Evolutionary conservation across 1,140 invertebrate species (phyloP).

Genomic region (Caenorhabditis briggsae): DNA sequence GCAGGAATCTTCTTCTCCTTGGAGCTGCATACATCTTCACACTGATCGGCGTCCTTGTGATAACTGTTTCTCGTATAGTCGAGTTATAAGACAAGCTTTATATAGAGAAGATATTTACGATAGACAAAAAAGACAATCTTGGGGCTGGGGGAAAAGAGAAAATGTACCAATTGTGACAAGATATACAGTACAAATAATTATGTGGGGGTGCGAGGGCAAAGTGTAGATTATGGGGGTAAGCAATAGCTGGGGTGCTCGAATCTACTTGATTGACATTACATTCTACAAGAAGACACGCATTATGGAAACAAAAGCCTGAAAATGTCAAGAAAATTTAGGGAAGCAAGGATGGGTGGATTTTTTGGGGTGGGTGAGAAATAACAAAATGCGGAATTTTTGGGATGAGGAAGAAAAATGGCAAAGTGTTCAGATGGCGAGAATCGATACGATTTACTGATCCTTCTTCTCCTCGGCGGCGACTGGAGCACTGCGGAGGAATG

Average conservation of each 20-base stretch:
- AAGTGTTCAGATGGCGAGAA: slow-evolving; percentile 33
- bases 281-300: slow-evolving; percentile 56
- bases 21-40: slow-evolving; percentile 21
- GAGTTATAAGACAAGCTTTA: slow-evolving; percentile 44
- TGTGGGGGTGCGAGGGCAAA: neutral
- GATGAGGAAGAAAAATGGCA: slow-evolving; percentile 46
- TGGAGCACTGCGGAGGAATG: slow-evolving; percentile 62
- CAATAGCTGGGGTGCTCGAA: slow-evolving; percentile 10
- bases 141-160: neutral
- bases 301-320: slow-evolving; percentile 52
- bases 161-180: slow-evolving; percentile 55
- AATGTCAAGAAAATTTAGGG: slow-evolving; percentile 27
- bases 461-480: slow-evolving; percentile 62
- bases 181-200: slow-evolving; percentile 56
- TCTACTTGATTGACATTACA: slow-evolving; percentile 51
- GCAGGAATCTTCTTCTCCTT: slow-evolving; percentile 32
- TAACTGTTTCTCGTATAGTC: slow-evolving; percentile 12
- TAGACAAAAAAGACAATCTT: neutral
- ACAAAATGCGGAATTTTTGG: slow-evolving; percentile 50
- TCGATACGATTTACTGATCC: slow-evolving; percentile 60
- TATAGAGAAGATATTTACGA: slow-evolving; percentile 31
- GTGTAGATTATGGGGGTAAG: slow-evolving; percentile 6
- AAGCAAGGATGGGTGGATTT: slow-evolving; percentile 5
- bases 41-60: slow-evolving; percentile 29
- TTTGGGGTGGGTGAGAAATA: neutral